These are phyloP conservation scores for Spodoptera exigua DNA, from an alignment of 2,888 invertebrate genomes.

Conservation along the genomic window DNA sequence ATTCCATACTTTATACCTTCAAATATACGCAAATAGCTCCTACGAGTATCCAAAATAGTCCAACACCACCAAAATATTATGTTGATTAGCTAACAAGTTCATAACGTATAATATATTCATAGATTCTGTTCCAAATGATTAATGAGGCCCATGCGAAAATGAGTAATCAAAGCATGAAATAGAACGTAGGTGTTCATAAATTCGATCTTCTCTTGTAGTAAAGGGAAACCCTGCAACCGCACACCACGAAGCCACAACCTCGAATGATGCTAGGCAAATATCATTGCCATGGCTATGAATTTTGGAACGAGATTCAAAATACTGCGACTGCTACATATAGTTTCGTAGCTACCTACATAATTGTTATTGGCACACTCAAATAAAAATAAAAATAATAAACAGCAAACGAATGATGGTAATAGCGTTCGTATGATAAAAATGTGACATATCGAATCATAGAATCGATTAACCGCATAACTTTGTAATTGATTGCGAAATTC, in stretches of 20 bases:
- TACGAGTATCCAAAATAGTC: slow-evolving; percentile 2
- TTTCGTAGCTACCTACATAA: background rate
- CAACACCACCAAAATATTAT: slow-evolving; percentile 12
- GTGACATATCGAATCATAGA: slow-evolving; percentile 32
- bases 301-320: slow-evolving; percentile 7
- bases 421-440: slow-evolving; percentile 8
- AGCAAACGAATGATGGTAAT: slow-evolving; percentile 1
- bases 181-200: slow-evolving; percentile 8
- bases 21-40: background rate
- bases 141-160: slow-evolving; percentile 14
- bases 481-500: slow-evolving; percentile 21
- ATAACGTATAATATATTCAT: slow-evolving; percentile 35
- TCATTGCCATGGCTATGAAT: slow-evolving; percentile 10
- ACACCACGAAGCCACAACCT: slow-evolving; percentile 20
- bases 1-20: too few species aligned
- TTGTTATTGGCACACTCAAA: background rate
- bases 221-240: background rate
- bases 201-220: slow-evolving; percentile 5
- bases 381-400: slow-evolving; percentile 3
- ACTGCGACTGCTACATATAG: background rate
- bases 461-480: slow-evolving; percentile 24
- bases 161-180: slow-evolving; percentile 17
- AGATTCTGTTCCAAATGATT: slow-evolving; percentile 28
- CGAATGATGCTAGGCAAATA: slow-evolving; percentile 1
- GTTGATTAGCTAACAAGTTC: slow-evolving; percentile 19